A percentile compares a stretch with the other conserved stretches of the same genome.
phyloP scores from a whole-genome alignment of 2,113 vertebrate genomes.

The Heloderma charlesbogerti region DNA sequence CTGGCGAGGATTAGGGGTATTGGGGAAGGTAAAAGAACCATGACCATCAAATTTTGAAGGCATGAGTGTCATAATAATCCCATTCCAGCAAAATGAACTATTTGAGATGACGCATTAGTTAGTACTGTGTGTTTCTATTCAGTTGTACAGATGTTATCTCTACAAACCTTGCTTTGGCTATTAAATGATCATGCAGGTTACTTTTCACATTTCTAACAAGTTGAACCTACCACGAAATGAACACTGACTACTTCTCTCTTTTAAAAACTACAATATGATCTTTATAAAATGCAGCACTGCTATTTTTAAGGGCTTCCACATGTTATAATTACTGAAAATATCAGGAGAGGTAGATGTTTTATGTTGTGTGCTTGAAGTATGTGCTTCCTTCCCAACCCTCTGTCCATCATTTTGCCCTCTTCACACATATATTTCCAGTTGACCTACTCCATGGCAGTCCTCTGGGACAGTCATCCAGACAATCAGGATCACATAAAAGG shows the following conservation, averaged over 20 bases:
- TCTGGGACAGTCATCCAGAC: conserved; percentile 57
- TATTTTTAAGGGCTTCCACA: neutral
- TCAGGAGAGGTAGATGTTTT: neutral
- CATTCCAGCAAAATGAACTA: neutral
- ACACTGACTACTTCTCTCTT: neutral
- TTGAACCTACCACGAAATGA: neutral
- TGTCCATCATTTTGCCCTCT: conserved; percentile 46
- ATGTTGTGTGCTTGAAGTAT: fast-evolving
- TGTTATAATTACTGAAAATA: neutral
- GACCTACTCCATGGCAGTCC: conserved; percentile 62
- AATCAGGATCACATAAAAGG: conserved; percentile 44
- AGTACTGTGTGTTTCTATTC: neutral
- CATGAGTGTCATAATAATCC: neutral
- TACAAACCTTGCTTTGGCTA: neutral
- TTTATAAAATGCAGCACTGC: neutral
- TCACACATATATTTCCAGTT: conserved; percentile 67
- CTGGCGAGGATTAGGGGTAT: neutral
- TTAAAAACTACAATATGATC: neutral
- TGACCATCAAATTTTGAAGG: neutral
- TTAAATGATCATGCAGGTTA: neutral
- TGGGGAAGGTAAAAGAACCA: neutral
- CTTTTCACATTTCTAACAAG: neutral
- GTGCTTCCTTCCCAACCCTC: conserved; percentile 38
- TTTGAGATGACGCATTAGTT: neutral
- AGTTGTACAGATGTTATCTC: neutral